phyloP scores from a whole-genome alignment of 2,888 invertebrate species.

The Patella ulyssiponensis region DNA sequence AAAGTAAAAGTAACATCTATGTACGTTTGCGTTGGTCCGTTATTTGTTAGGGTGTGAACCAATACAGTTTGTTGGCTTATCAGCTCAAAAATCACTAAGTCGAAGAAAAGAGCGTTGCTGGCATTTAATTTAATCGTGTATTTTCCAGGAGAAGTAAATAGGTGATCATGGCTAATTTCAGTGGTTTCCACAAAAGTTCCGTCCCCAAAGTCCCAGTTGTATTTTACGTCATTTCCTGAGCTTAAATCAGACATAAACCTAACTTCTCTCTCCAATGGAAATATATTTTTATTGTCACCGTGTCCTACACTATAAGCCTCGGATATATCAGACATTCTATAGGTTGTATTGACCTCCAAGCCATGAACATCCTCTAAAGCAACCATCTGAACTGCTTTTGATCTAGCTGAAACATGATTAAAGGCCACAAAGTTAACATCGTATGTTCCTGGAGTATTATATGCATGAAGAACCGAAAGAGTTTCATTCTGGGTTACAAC shows the following conservation, averaged over 20 bases:
- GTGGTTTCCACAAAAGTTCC: slow-evolving; percentile 29
- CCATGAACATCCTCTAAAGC: slow-evolving; percentile 47
- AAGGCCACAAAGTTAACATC: slow-evolving; percentile 32
- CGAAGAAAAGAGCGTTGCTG: slow-evolving; percentile 45
- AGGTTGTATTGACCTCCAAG: slow-evolving; percentile 38
- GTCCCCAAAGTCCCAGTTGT: slow-evolving; percentile 45
- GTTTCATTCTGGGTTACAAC: slow-evolving; percentile 28
- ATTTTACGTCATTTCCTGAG: slow-evolving; percentile 46
- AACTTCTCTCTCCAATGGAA: slow-evolving; percentile 46
- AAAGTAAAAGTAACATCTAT: slow-evolving; percentile 42
- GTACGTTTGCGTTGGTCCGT: slow-evolving; percentile 51
- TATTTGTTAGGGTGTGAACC: slow-evolving; percentile 44
- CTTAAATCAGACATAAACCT: slow-evolving; percentile 37
- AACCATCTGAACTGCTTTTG: slow-evolving; percentile 27
- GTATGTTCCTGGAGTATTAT: slow-evolving; percentile 41
- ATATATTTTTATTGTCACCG: slow-evolving; percentile 38
- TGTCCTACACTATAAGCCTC: slow-evolving; percentile 44
- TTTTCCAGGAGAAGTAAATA: slow-evolving; percentile 31
- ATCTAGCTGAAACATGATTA: slow-evolving; percentile 41
- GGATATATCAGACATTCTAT: slow-evolving; percentile 41
- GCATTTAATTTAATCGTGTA: slow-evolving; percentile 43
- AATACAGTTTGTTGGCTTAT: slow-evolving; percentile 43
- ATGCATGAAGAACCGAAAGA: slow-evolving; percentile 33
- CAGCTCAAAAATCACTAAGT: slow-evolving; percentile 24
- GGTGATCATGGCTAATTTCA: slow-evolving; percentile 27